A percentile compares a stretch with the other conserved stretches of the same genome.
These are phyloP conservation scores for Colinus virginianus DNA, from an alignment of 2,113 vertebrate species.

Conservation along the genomic window DNA sequence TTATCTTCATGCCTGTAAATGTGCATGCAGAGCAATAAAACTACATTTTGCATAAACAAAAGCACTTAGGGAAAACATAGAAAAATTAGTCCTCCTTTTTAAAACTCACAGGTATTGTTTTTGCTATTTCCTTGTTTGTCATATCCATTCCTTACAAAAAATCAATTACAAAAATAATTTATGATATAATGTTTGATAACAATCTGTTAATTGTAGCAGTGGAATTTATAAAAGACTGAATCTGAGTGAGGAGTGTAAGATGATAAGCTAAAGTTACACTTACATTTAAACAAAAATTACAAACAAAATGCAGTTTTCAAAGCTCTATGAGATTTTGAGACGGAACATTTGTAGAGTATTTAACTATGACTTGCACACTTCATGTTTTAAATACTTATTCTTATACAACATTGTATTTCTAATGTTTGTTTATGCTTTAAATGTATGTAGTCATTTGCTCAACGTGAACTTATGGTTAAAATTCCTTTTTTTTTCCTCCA, in stretches of 20 bases:
- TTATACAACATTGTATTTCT: neutral
- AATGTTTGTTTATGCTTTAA: neutral
- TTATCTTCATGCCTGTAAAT: neutral
- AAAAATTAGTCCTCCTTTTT: neutral
- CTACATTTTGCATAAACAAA: neutral
- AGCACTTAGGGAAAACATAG: neutral
- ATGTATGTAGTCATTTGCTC: neutral
- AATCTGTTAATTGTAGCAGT: neutral
- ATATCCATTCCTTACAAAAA: neutral
- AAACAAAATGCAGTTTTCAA: neutral
- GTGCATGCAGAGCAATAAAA: neutral
- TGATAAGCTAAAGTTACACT: neutral
- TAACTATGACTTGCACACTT: accelerated
- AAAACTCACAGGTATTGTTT: neutral
- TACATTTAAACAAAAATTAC: neutral
- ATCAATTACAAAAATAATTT: neutral
- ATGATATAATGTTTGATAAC: neutral
- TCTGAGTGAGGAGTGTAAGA: neutral
- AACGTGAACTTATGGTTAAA: neutral
- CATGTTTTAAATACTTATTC: neutral
- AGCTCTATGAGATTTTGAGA: neutral
- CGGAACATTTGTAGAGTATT: neutral
- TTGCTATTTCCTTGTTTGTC: neutral
- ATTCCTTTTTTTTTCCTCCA: neutral
- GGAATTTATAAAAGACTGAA: neutral